Percentiles rank a stretch among this genome's conserved stretches.
Evolutionary conservation across 2,113 vertebrate species (phyloP).

Genomic region (Spilogale gracilis): DNA sequence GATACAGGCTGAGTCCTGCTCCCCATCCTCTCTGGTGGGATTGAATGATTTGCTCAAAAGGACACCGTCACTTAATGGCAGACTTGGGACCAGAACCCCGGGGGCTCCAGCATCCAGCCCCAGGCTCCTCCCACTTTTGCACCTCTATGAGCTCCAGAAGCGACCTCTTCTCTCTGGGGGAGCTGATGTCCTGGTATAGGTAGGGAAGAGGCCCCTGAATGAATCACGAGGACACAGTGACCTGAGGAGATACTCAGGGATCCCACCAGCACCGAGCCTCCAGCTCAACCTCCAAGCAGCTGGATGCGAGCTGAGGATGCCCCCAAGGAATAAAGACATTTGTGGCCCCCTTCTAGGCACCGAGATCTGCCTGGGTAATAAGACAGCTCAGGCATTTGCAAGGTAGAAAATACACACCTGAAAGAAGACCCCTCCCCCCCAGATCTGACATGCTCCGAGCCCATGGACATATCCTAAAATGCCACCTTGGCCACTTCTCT

Average conservation of each 20-base stretch:
- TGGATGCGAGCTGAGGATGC: not conserved
- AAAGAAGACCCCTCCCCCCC: not conserved
- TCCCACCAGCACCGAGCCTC: not conserved
- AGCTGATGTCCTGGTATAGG: not conserved
- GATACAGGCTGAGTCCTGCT: no score
- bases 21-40: not conserved
- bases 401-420: not conserved
- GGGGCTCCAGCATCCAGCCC: no score
- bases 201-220: not conserved
- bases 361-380: not conserved
- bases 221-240: not conserved
- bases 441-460: not conserved
- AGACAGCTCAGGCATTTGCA: not conserved
- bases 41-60: not conserved
- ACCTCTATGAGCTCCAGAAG: not conserved
- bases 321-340: not conserved
- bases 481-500: not conserved
- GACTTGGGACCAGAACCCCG: not conserved
- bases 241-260: not conserved
- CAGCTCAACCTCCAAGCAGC: not conserved
- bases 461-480: accelerated
- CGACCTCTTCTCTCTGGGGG: not conserved
- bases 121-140: not conserved
- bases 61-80: not conserved
- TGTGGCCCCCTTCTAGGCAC: not conserved